These are phyloP conservation scores for Toxotes chatareus DNA, from an alignment of 2,113 vertebrate species.

Conservation along the genomic window DNA sequence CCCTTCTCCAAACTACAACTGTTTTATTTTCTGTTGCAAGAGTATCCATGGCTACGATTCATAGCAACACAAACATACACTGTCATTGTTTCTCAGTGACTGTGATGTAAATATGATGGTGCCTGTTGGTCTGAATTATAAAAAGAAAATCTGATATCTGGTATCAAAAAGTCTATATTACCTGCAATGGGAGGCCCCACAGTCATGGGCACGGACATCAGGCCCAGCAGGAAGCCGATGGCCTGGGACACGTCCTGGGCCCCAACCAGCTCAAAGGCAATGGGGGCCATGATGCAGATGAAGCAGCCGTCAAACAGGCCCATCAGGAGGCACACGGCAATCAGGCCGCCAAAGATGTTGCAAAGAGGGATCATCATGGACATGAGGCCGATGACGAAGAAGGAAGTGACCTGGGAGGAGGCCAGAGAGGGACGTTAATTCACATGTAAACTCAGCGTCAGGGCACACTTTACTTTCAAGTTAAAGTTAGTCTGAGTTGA, in stretches of 20 bases:
- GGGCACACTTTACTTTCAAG: not conserved
- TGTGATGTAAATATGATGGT: no score
- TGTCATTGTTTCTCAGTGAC: no score
- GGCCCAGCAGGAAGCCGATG: constrained; percentile 95
- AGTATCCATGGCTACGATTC: no score
- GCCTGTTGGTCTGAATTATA: no score
- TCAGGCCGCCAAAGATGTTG: constrained; percentile 87
- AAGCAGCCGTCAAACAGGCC: constrained; percentile 98
- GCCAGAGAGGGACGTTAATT: not conserved
- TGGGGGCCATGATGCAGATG: constrained; percentile 98
- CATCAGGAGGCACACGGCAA: constrained; percentile 96
- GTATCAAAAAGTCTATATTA: constrained; percentile 50
- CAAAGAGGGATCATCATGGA: constrained; percentile 98
- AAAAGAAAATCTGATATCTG: no score
- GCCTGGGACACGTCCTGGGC: constrained; percentile 93
- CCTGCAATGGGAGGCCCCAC: constrained; percentile 96
- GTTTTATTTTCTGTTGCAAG: no score
- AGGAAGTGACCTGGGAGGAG: constrained; percentile 89
- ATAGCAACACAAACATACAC: no score
- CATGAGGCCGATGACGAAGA: constrained; percentile 95
- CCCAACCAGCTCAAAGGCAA: constrained; percentile 96
- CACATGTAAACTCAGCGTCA: not conserved
- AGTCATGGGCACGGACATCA: constrained; percentile 97
- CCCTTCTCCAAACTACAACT: no score
- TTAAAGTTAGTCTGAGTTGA: not conserved